These are phyloP conservation scores for Aporophyla lueneburgensis DNA, from an alignment of 2,888 invertebrate genomes.

Conservation along the genomic window DNA sequence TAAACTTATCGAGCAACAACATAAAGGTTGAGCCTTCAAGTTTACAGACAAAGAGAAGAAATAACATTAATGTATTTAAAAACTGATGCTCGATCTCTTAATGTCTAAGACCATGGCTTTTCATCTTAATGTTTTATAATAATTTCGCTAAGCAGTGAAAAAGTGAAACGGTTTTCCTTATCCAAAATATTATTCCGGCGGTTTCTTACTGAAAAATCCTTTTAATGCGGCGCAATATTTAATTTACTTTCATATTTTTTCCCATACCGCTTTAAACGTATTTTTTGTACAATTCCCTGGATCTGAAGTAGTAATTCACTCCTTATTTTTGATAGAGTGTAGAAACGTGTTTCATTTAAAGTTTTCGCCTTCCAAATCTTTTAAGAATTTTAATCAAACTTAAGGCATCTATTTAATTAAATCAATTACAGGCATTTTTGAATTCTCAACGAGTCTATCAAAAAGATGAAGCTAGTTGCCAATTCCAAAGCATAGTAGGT, in stretches of 20 bases:
- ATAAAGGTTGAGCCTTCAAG: not conserved
- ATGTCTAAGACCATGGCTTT: not conserved
- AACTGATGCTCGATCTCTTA: not conserved
- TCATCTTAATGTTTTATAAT: not conserved
- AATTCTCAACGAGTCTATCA: too few relatives aligned
- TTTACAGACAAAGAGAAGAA: not conserved
- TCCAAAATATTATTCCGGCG: not conserved
- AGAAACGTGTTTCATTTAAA: not conserved
- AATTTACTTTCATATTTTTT: slow-evolving; percentile 8
- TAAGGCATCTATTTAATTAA: too few relatives aligned
- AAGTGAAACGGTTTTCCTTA: not conserved
- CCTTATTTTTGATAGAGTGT: not conserved
- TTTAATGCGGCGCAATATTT: slow-evolving; percentile 27
- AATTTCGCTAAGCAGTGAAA: not conserved
- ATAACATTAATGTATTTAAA: not conserved
- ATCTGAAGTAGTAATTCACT: not conserved
- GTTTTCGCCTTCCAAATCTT: not conserved
- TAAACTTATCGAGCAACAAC: not conserved
- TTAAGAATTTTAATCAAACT: not conserved
- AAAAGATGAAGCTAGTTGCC: not conserved
- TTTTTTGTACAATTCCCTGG: slow-evolving; percentile 2
- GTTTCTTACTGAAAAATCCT: slow-evolving; percentile 12
- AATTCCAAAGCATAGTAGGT: not conserved
- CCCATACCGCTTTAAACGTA: not conserved
- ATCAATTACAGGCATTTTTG: too few relatives aligned